Base-by-base conservation (phyloP, 2,797 vertebrate genomes). In the Lepidocolaptes lacrymiger region DNA sequence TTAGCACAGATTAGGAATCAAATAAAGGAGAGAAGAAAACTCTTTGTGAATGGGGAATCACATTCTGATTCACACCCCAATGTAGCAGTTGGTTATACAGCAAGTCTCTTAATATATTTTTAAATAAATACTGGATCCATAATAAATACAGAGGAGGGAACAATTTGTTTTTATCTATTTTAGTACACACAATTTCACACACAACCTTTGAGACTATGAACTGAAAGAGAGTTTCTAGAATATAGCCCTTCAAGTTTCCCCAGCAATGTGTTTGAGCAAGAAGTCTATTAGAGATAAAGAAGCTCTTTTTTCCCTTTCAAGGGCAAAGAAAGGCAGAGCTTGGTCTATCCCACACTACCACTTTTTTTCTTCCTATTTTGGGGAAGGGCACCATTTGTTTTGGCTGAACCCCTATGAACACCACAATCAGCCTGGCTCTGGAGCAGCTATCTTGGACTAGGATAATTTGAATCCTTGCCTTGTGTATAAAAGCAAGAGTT, bases 1-100 rank as follows among this genome's bases (percentile, higher is more conserved):
- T 75, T 66, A 84, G 52, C 20, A 78, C 52, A 80, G 43, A 59
- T 88, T 84, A 93, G 58, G 93, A 93, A 85, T 81, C 2, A 79
- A 91, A 93, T 49, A 59, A 82, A 93, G 17, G 19, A 92, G 34
- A 84, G 48, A 37, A 68, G 66, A 76, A 91, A 78, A 21, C 10
- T 62, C 15, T 73, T 71, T 44, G n/a, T 92, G 63, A 89, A 87
- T 48, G 74, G 9, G 12, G 10, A 87, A 85, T 85, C 41, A 52
- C n/a, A 56, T 63, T 87, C 55, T 82, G 28, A 24, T 82, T 74
- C 68, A 55, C 44, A 55, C 3, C 12, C 30, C 20, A 30, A 14
- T 55, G 28, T 73, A 95, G 58, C 10, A 27, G 30, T 37, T 63
- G 28, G 13, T 78, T 84, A 75, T 59, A 56, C 32, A 93, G n/a